Evolutionary conservation across 2,113 vertebrate genomes (phyloP).

Genomic region (Chionomys nivalis): DNA sequence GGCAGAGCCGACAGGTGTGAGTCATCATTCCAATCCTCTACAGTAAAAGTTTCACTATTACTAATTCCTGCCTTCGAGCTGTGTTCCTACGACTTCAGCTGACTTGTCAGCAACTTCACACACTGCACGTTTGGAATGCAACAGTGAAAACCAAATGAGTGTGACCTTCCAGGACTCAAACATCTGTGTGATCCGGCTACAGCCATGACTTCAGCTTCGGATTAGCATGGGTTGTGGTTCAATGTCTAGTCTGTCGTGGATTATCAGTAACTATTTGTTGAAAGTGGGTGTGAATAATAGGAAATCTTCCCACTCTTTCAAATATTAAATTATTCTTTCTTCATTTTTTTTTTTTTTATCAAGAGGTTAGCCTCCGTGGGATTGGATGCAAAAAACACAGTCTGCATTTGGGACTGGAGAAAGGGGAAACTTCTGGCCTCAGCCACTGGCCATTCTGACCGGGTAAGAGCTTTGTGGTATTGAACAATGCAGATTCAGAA

Average conservation of each 20-base stretch:
- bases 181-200: not conserved
- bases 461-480: slow-evolving; percentile 83
- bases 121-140: not conserved
- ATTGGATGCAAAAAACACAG: slow-evolving; percentile 96
- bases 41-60: not conserved
- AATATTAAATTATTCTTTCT: slow-evolving; percentile 38
- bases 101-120: not conserved
- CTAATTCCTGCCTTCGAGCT: slow-evolving; percentile 17
- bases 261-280: slow-evolving; percentile 14
- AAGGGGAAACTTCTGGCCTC: slow-evolving; percentile 94
- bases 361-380: slow-evolving; percentile 95
- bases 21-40: not conserved
- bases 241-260: not conserved
- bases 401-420: slow-evolving; percentile 98
- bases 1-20: not conserved
- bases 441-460: slow-evolving; percentile 95
- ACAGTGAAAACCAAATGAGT: not conserved
- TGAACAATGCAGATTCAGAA: not conserved
- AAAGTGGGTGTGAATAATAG: not conserved
- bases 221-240: not conserved
- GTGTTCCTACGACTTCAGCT: not conserved
- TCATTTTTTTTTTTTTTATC: slow-evolving; percentile 12
- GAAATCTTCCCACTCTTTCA: slow-evolving; percentile 39
- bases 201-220: not conserved
- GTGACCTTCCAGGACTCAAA: not conserved